phyloP scores from a whole-genome alignment of 2,797 vertebrate genomes.

The Apogon hyalosoma region DNA sequence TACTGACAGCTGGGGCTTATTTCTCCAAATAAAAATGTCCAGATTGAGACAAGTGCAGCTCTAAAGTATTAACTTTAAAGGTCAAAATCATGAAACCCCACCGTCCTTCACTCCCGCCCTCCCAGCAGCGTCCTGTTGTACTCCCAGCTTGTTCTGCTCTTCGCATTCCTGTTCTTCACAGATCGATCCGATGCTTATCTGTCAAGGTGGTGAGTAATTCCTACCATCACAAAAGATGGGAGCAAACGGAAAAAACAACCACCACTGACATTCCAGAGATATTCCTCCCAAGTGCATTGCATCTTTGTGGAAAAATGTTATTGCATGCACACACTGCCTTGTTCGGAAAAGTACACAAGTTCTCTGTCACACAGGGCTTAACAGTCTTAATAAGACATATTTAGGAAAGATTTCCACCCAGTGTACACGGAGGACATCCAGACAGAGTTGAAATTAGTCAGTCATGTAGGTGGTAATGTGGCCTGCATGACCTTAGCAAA shows the following conservation, averaged over 20 bases:
- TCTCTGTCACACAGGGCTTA: slow-evolving; percentile 69
- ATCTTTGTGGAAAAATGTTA: slow-evolving; percentile 78
- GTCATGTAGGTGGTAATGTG: slow-evolving; percentile 63
- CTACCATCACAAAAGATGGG: slow-evolving; percentile 81
- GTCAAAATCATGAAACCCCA: slow-evolving; percentile 53
- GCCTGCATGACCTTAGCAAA: slow-evolving; percentile 70
- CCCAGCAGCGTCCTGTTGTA: slow-evolving; percentile 33
- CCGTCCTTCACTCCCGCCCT: no score
- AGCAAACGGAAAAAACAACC: slow-evolving; percentile 77
- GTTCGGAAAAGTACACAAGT: slow-evolving; percentile 76
- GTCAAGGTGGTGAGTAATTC: slow-evolving; percentile 82
- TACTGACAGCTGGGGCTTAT: slow-evolving; percentile 16
- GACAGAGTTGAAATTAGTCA: slow-evolving; percentile 59
- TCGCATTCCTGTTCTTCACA: slow-evolving; percentile 76
- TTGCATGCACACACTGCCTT: slow-evolving; percentile 60
- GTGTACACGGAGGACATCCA: slow-evolving; percentile 61
- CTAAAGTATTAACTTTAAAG: slow-evolving; percentile 55
- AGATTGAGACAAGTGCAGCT: slow-evolving; percentile 44
- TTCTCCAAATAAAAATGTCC: slow-evolving; percentile 52
- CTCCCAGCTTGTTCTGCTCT: slow-evolving; percentile 54
- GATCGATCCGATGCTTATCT: slow-evolving; percentile 81
- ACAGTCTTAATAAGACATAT: slow-evolving; percentile 61
- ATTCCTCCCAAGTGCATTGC: slow-evolving; percentile 79
- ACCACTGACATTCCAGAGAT: slow-evolving; percentile 78
- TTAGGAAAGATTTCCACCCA: slow-evolving; percentile 65